Evolutionary conservation across 1,140 invertebrate species (phyloP).

Genomic region (Drosophila sproati): DNA sequence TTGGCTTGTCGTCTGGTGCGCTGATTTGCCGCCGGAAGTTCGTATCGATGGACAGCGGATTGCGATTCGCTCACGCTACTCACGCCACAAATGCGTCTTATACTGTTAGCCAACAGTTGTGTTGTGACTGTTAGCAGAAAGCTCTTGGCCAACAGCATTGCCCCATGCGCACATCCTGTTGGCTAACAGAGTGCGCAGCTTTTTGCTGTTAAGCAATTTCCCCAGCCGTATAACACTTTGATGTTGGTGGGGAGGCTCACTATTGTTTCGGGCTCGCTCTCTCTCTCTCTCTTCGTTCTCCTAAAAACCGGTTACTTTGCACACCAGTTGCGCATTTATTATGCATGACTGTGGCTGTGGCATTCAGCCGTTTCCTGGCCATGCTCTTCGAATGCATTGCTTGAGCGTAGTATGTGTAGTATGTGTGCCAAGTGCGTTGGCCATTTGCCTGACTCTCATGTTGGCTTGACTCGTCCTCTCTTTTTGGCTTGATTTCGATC

Average conservation of each 20-base stretch:
- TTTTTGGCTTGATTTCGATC: conserved; percentile 60
- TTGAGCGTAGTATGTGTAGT: conserved; percentile 7
- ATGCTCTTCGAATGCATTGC: conserved; percentile 23
- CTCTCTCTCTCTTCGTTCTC: conserved; percentile 25
- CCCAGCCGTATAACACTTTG: conserved; percentile 68
- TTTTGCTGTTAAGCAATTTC: conserved; percentile 57
- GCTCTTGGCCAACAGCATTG: conserved; percentile 49
- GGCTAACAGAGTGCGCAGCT: conserved; percentile 47
- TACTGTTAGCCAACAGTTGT: conserved; percentile 40
- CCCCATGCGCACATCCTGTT: conserved; percentile 53
- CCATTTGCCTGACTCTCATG: conserved; percentile 28
- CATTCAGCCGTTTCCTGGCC: conserved; percentile 58
- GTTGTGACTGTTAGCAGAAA: conserved; percentile 28
- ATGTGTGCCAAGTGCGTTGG: conserved; percentile 59
- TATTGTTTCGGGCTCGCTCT: conserved; percentile 5
- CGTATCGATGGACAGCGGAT: conserved; percentile 26
- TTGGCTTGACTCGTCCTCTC: conserved; percentile 16
- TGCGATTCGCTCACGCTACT: conserved; percentile 18
- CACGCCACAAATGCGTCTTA: conserved; percentile 32
- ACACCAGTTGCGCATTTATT: conserved; percentile 84
- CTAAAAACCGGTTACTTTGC: conserved; percentile 76
- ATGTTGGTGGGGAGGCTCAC: background rate
- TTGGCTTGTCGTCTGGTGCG: conserved; percentile 61
- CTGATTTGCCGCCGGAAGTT: conserved; percentile 81
- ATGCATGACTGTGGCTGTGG: conserved; percentile 65